These are phyloP conservation scores for Harpagus bidentatus DNA, from an alignment of 2,113 vertebrate species.

Conservation along the genomic window DNA sequence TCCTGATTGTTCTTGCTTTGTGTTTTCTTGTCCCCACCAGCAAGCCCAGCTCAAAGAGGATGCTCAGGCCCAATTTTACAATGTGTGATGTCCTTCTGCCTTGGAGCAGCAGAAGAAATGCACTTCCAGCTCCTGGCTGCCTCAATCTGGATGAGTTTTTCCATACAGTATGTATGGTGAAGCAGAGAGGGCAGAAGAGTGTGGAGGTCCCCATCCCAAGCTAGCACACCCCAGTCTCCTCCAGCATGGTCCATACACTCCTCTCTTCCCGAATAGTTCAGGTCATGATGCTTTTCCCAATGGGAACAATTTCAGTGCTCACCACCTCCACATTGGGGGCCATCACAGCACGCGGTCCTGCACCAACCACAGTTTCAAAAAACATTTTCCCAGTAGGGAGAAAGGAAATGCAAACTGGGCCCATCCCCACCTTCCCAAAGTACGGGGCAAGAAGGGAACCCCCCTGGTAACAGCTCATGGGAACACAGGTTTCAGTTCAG, in stretches of 20 bases:
- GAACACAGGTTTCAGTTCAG: background rate
- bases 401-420: background rate
- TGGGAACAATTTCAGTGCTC: background rate
- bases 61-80: background rate
- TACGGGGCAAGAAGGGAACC: background rate
- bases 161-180: background rate
- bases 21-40: background rate
- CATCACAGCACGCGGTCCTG: background rate
- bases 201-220: background rate
- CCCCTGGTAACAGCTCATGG: background rate
- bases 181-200: background rate
- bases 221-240: background rate
- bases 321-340: rapidly evolving
- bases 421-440: background rate
- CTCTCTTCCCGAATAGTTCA: background rate
- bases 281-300: background rate
- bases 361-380: background rate
- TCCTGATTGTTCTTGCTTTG: background rate
- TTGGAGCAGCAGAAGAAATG: background rate
- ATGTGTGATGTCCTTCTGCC: background rate
- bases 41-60: background rate
- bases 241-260: background rate
- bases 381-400: background rate
- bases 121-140: background rate
- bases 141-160: background rate